Conservation (phyloP, 2,113 vertebrate genomes). For the Ameiurus melas region DNA sequence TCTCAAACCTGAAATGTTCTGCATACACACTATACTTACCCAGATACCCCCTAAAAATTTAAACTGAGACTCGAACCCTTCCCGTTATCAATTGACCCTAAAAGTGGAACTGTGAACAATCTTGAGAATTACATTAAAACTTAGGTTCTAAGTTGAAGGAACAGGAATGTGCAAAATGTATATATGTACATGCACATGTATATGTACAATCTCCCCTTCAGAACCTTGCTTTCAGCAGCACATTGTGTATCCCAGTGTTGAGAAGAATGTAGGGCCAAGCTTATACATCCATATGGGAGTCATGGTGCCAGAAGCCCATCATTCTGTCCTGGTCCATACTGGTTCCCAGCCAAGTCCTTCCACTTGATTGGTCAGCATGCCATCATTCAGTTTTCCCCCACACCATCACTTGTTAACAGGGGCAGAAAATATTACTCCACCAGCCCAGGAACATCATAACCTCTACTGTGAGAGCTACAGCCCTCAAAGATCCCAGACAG, state of each 20-base stretch:
- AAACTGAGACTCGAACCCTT: too few relatives aligned
- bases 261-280: slow-evolving; percentile 81
- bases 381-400: slow-evolving; percentile 94
- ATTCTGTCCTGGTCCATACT: slow-evolving; percentile 89
- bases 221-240: slow-evolving; percentile 87
- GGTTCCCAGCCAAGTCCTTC: slow-evolving; percentile 79
- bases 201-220: slow-evolving; percentile 77
- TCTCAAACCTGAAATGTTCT: too few relatives aligned
- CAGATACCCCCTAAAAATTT: too few relatives aligned
- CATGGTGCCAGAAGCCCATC: slow-evolving; percentile 83
- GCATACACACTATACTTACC: too few relatives aligned
- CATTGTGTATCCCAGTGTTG: slow-evolving; percentile 83
- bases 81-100: too few relatives aligned
- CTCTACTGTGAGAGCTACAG: slow-evolving; percentile 89
- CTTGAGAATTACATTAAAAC: too few relatives aligned
- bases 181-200: too few relatives aligned
- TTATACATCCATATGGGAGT: slow-evolving; percentile 79
- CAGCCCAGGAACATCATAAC: slow-evolving; percentile 83
- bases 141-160: too few relatives aligned
- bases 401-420: slow-evolving; percentile 81
- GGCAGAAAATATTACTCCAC: slow-evolving; percentile 72
- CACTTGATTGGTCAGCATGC: slow-evolving; percentile 64
- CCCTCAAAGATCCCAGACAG: slow-evolving; percentile 47
- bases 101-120: too few relatives aligned
- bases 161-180: too few relatives aligned